Evolutionary conservation across 2,888 invertebrate species (phyloP), one percentile per base, ranked within the genome.

Genomic region (Pollenia labialis): DNA sequence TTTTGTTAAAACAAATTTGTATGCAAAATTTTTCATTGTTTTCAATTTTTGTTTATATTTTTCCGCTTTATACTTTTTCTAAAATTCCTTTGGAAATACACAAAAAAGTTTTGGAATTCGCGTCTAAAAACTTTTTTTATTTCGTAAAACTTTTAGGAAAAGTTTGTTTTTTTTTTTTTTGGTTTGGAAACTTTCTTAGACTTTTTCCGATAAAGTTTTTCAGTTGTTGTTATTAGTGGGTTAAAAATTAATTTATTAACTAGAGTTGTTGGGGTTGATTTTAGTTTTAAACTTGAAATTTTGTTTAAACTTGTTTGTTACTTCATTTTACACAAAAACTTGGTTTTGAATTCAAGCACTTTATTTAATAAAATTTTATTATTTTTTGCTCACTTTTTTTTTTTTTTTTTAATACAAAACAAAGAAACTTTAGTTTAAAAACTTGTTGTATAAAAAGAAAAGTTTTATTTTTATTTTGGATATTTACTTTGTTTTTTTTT

Each of bases 101-200:
- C 10, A n/a, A 18, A 60, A 74, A 60, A 68, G 68, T 60, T 85
- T 77, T 64, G 18, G 23, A 62, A 54, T 32, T 54, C 68, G 68
- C 84, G 74, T 85, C 79, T 74, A 54, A 58, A 68, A 75, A 85
- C 68, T 74, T 85, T 84, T 46, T 58, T 79, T 71, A 14, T 83
- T 42, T 52, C 14, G 54, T 48, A 79, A 69, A 85, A 79, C 60
- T 85, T 80, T 84, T 79, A 11, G 42, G 2, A 56, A 74, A 77
- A 77, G 71, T 84, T 84, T 83, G n/a, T 42, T 23, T 72, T 14
- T 44, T 44, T 77, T 52, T 50, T 68, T 18, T 18, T n/a, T 42
- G 58, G 10, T 77, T 69, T 56, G 46, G n/a, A 14, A 76, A 82
- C 82, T 76, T 82, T 82, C 62, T 82, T 69, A 76, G 76, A 62